phyloP scores from a whole-genome alignment of 2,888 invertebrate genomes.

The Drosophila prostipennis region DNA sequence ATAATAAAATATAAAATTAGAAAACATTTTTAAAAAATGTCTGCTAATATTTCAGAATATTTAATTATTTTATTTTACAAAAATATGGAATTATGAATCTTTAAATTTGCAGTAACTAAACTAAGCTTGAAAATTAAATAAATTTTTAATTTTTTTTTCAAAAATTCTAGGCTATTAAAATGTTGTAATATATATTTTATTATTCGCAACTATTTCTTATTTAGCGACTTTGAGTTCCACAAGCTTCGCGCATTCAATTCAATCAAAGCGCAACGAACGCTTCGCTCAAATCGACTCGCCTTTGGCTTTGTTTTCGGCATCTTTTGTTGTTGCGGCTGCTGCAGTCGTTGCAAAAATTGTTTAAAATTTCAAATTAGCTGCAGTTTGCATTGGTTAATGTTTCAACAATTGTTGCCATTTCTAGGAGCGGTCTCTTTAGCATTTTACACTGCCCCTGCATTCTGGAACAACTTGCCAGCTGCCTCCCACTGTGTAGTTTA shows the following conservation, averaged over 20 bases:
- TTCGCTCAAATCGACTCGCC: slow-evolving; percentile 42
- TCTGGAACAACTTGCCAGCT: slow-evolving; percentile 6
- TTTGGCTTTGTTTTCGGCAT: slow-evolving; percentile 70
- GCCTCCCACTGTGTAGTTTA: slow-evolving; percentile 3
- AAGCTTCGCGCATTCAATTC: slow-evolving; percentile 68
- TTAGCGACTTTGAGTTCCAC: slow-evolving; percentile 41
- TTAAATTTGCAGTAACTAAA: too few species aligned
- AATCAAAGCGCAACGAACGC: slow-evolving; percentile 77
- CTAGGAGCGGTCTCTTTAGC: slow-evolving; percentile 42
- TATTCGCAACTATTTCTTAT: slow-evolving; percentile 12
- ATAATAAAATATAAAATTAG: too few species aligned
- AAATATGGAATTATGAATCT: too few species aligned
- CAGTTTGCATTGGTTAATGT: slow-evolving; percentile 64
- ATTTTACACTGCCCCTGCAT: slow-evolving; percentile 33
- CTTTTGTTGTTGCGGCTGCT: slow-evolving; percentile 60
- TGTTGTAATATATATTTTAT: background rate
- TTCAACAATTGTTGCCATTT: slow-evolving; percentile 50
- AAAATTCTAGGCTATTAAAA: background rate
- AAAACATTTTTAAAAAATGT: too few species aligned
- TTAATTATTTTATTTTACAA: too few species aligned
- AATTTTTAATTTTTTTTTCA: too few species aligned
- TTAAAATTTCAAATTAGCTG: slow-evolving; percentile 75
- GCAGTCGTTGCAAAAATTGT: slow-evolving; percentile 57
- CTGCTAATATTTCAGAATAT: too few species aligned
- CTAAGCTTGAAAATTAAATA: too few species aligned